These are phyloP conservation scores for Paratrypauchen microcephalus DNA, from an alignment of 2,797 vertebrate genomes.

Conservation along the genomic window DNA sequence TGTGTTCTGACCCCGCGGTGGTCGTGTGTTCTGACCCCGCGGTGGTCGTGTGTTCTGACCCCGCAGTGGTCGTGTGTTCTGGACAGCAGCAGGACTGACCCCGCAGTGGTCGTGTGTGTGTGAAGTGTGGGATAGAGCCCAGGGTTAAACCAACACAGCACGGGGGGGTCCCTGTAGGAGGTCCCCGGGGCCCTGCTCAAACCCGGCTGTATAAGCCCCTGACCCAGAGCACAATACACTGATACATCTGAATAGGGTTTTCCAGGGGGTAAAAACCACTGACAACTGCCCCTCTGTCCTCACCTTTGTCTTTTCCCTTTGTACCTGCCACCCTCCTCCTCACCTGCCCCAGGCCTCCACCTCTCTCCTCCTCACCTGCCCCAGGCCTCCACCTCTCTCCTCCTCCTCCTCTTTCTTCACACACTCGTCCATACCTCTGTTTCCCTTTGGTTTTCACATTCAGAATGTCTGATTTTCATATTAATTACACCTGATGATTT, in stretches of 20 bases:
- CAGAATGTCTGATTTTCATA: too few species aligned
- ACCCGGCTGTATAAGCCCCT: too few species aligned
- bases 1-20: neutral
- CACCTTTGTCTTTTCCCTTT: constrained; percentile 12
- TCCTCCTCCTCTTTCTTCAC: too few species aligned
- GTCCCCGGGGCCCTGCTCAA: constrained; percentile 10
- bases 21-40: neutral
- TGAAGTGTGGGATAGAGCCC: constrained; percentile 64
- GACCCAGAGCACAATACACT: constrained; percentile 54
- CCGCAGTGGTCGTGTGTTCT: neutral
- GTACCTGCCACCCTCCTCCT: neutral
- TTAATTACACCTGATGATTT: too few species aligned
- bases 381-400: neutral
- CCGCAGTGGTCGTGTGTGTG: neutral
- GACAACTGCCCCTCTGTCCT: constrained; percentile 22
- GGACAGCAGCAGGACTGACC: neutral
- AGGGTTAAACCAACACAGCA: constrained; percentile 74
- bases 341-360: neutral
- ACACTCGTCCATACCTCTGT: too few species aligned
- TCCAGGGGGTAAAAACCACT: constrained; percentile 51
- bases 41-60: neutral
- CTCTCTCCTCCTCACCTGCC: neutral
- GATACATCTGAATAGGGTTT: constrained; percentile 68
- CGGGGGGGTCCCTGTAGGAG: constrained; percentile 58
- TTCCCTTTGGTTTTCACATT: too few species aligned